Conservation (phyloP, 1,140 invertebrate genomes). For the Arion vulgaris region DNA sequence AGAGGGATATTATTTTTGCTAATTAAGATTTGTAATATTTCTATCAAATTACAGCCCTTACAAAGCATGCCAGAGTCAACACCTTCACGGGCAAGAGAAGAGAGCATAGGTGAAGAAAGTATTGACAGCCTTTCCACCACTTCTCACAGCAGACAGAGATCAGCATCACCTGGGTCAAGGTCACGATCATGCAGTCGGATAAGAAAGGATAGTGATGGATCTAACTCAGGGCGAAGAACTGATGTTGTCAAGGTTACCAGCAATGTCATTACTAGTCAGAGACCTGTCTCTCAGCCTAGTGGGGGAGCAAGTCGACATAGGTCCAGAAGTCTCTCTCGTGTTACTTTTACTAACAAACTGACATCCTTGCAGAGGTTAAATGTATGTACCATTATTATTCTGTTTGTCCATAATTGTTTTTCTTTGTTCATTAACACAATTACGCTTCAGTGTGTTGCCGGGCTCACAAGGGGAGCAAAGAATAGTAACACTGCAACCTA, state of each 20-base stretch:
- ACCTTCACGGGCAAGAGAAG: conserved; percentile 45
- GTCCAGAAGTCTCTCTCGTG: conserved; percentile 51
- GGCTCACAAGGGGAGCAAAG: too few species aligned
- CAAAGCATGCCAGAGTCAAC: conserved; percentile 64
- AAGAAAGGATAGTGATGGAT: not conserved
- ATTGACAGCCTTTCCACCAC: conserved; percentile 49
- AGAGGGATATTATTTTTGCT: too few species aligned
- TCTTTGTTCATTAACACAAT: too few species aligned
- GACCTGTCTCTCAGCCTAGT: conserved; percentile 50
- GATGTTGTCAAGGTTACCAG: conserved; percentile 10
- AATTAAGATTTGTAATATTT: too few species aligned
- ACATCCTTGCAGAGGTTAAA: conserved; percentile 52
- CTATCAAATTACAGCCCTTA: conserved; percentile 51
- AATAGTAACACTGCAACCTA: too few species aligned
- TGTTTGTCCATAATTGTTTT: too few species aligned
- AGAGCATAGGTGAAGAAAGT: conserved; percentile 55
- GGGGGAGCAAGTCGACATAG: conserved; percentile 35
- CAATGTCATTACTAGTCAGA: not conserved
- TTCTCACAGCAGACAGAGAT: conserved; percentile 18
- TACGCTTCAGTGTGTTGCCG: too few species aligned
- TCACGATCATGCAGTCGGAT: conserved; percentile 37
- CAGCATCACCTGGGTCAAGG: conserved; percentile 38
- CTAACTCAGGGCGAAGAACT: conserved; percentile 53
- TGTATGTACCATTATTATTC: conserved; percentile 23
- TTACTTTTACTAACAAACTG: conserved; percentile 47